Evolutionary conservation across 2,113 vertebrate genomes (phyloP).

Genomic region (Paralichthys olivaceus): DNA sequence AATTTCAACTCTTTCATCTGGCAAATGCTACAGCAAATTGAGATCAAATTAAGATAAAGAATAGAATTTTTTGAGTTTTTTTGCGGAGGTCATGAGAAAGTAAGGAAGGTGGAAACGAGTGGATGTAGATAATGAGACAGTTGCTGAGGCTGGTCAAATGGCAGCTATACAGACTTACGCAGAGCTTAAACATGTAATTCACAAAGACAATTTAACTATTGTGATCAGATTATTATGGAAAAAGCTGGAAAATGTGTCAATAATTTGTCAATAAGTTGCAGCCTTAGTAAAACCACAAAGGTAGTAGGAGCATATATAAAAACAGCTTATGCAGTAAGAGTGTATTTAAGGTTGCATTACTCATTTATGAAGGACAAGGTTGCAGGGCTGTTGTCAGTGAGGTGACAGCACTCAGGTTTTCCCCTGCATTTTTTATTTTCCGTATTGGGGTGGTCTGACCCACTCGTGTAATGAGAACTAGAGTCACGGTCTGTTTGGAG

Average conservation of each 20-base stretch:
- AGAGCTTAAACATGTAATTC: too few species aligned
- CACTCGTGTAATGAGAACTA: conserved; percentile 76
- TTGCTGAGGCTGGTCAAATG: conserved; percentile 3
- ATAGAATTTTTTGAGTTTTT: conserved; percentile 33
- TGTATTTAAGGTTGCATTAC: conserved; percentile 53
- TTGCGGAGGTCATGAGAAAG: conserved; percentile 4
- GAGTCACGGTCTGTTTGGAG: conserved; percentile 80
- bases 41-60: conserved; percentile 79
- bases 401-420: conserved; percentile 72
- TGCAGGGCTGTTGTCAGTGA: conserved; percentile 62
- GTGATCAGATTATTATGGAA: neutral
- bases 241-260: neutral
- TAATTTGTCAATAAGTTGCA: neutral
- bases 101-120: conserved; percentile 18
- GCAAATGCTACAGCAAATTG: conserved; percentile 68
- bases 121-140: neutral
- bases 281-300: neutral
- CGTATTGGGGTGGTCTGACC: conserved; percentile 78
- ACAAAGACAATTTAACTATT: too few species aligned
- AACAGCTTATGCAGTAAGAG: conserved; percentile 6
- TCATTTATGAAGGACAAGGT: conserved; percentile 53
- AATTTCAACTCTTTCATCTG: conserved; percentile 73
- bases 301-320: neutral
- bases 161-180: neutral
- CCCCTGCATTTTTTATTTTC: conserved; percentile 80